Evolutionary conservation across 2,113 vertebrate genomes (phyloP), one percentile per base, ranked within the genome.

Genomic region (Microtus ochrogaster): DNA sequence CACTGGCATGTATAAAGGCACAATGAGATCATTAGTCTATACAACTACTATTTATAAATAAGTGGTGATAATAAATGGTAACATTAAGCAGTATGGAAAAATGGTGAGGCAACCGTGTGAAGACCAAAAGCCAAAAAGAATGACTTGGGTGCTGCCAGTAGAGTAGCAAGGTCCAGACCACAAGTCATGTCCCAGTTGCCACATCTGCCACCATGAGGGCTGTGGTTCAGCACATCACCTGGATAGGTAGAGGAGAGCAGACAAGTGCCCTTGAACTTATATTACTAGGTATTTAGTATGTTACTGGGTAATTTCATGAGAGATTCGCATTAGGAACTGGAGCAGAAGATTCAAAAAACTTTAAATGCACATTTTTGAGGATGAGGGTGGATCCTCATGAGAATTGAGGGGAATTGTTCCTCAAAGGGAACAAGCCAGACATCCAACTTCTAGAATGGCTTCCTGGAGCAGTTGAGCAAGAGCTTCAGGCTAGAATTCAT

Each of bases 401-500:
- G 55, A 58, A 58, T 6, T 58, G 55, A 58, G 58, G 99, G 84
- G 98, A 49, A 49, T 11, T 49, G 49, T 49, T 99, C 74, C 98
- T 99, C 85, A 99, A 99, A 97, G 99, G 99, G 63, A 99, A 99
- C 98, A 99, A 99, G 97, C 99, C 99, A 0, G 99, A 99, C 98
- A 99, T 99, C 97, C 99, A 99, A 97, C 96, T 99, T 99, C 98
- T 99, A 99, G 92, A 98, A 98, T 97, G 98, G 98, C 98, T 99
- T 99, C 96, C 97, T 99, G 97, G 99, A 99, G 98, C 99, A 98
- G 96, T 98, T 99, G 98, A 99, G 99, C 81, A 99, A 98, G 94
- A 76, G 97, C 33, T 99, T 99, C 98, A 99, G 99, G 94, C 99
- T 99, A 1, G 99, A 99, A 96, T 98, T 99, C 65, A 98, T 99